These are phyloP conservation scores for Pandion haliaetus DNA, from an alignment of 2,113 vertebrate genomes.

Conservation along the genomic window DNA sequence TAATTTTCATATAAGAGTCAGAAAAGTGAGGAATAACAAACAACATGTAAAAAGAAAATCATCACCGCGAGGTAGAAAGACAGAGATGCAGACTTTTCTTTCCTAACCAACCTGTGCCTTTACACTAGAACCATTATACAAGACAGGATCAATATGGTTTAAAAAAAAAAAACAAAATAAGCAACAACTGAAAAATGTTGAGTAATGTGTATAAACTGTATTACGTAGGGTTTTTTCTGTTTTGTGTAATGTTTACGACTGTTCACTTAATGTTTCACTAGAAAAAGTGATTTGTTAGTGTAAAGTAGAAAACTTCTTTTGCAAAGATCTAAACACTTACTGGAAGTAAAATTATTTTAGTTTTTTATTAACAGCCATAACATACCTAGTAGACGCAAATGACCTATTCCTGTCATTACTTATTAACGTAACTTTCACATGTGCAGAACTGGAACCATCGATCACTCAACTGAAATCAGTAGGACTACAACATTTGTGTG, in stretches of 20 bases:
- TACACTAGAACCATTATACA: constrained; percentile 81
- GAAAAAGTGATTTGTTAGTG: constrained; percentile 67
- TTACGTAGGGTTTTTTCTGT: constrained; percentile 44
- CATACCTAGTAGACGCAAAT: background rate
- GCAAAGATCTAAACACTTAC: constrained; percentile 11
- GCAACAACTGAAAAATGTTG: constrained; percentile 74
- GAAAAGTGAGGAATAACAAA: constrained; percentile 52
- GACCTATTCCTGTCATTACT: background rate
- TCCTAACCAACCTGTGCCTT: constrained; percentile 93
- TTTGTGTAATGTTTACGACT: constrained; percentile 70
- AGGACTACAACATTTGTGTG: background rate
- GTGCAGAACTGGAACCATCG: background rate
- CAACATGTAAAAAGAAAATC: background rate
- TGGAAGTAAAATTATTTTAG: background rate
- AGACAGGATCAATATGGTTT: constrained; percentile 66
- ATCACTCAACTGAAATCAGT: background rate
- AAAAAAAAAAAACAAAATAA: constrained; percentile 71
- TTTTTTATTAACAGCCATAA: constrained; percentile 35
- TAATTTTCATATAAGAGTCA: background rate
- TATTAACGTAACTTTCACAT: background rate
- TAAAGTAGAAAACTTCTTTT: background rate
- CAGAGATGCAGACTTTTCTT: constrained; percentile 70
- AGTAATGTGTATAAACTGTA: constrained; percentile 77
- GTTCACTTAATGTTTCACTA: constrained; percentile 65
- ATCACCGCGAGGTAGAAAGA: background rate